Conservation (phyloP, 1,140 invertebrate genomes). For the Caenorhabditis briggsae region DNA sequence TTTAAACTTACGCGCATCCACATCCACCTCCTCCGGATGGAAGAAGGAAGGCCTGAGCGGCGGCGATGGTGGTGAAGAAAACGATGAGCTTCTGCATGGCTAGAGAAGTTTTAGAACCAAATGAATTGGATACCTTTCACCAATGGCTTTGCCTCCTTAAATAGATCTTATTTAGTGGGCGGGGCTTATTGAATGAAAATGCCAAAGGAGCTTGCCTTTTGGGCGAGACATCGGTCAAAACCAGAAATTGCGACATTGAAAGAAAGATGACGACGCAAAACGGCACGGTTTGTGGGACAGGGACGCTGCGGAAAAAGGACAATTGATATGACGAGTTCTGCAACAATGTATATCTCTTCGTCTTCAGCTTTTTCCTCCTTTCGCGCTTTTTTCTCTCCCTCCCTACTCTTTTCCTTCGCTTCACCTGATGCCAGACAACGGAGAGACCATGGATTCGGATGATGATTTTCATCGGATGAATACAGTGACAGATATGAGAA, state of each 20-base stretch:
- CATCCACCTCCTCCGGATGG: slow-evolving; percentile 51
- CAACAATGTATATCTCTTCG: background rate
- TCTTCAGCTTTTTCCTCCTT: background rate
- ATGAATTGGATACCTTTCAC: slow-evolving; percentile 24
- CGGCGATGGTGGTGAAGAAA: slow-evolving; percentile 41
- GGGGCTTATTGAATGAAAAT: slow-evolving; percentile 32
- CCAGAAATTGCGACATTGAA: slow-evolving; percentile 46
- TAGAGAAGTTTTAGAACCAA: slow-evolving; percentile 28
- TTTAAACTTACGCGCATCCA: slow-evolving; percentile 46
- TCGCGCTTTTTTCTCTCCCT: background rate
- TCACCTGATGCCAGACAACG: slow-evolving; percentile 37
- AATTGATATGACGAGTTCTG: slow-evolving; percentile 56
- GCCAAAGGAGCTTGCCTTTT: slow-evolving; percentile 42
- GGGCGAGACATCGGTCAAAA: slow-evolving; percentile 35
- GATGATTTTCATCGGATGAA: background rate
- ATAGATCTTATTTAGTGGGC: background rate
- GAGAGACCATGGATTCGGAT: slow-evolving; percentile 21
- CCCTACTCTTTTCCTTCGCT: background rate
- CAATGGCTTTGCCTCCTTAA: background rate
- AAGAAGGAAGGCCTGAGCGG: slow-evolving; percentile 49
- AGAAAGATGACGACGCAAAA: background rate
- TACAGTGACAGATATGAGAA: slow-evolving; percentile 24
- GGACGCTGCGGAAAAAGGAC: slow-evolving; percentile 37
- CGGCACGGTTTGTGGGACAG: slow-evolving; percentile 44
- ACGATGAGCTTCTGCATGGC: slow-evolving; percentile 44